Evolutionary conservation across 1,140 invertebrate species (phyloP), one percentile per base, ranked within the genome.

Genomic region (Trichonephila inaurata): DNA sequence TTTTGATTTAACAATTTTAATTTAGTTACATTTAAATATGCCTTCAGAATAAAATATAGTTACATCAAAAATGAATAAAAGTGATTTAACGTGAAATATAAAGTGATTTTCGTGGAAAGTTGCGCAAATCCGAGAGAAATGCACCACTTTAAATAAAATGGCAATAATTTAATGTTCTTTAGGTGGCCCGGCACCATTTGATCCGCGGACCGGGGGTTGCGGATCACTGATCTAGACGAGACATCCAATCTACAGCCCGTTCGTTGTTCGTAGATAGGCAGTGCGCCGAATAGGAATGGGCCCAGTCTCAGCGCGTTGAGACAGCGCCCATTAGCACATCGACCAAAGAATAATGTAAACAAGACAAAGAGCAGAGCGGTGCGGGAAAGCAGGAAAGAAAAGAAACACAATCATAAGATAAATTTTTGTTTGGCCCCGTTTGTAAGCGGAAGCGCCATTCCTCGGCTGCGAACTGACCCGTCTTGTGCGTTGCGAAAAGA

Each of bases 401-500:
- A n/a, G 7, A 10, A 83, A 33, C 77, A 82, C 33, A 40, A 19
- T 18, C 5, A 82, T 40, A 24, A 44, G 44, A 82, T 51, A 82
- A 33, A 40, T 83, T 58, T 83, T 24, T 51, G 21, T 91, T 91
- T 91, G 90, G 90, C 90, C 90, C 90, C 90, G 58, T 82, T n/a
- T 64, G 24, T 93, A 88, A 93, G 91, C 91, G 81, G 62, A 88
- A 93, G 85, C 91, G 85, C 60, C 82, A 85, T 93, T 93, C 91
- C 91, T 93, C 91, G 91, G 91, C 82, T 14, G 91, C 91, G 62
- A 69, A 85, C 69, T 83, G 91, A 62, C 91, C 91, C 91, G 91
- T 61, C 77, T 91, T 93, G 91, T 93, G 91, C 91, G 91, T 93
- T 93, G 91, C 91, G 91, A 88, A 69, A 51, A 44, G 44, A 89